Conservation (phyloP, 2,113 vertebrate species). For the Melanerpes formicivorus region DNA sequence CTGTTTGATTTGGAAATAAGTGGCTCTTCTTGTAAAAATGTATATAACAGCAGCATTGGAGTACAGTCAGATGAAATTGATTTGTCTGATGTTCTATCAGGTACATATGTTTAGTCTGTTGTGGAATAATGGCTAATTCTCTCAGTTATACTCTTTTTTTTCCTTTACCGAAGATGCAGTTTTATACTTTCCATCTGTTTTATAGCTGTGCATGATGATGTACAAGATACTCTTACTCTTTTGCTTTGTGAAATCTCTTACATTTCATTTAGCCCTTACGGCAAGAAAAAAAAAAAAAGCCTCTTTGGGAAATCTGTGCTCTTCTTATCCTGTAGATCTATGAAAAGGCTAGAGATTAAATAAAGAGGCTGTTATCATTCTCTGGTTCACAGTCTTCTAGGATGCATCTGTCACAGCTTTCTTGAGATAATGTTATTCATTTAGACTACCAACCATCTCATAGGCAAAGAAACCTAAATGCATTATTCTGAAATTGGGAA, state of each 20-base stretch:
- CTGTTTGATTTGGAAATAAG: conserved; percentile 98
- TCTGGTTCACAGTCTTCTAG: neutral
- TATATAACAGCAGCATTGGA: conserved; percentile 92
- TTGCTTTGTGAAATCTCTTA: neutral
- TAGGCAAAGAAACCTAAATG: neutral
- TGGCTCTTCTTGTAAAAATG: conserved; percentile 97
- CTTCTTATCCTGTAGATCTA: neutral
- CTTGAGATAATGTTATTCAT: neutral
- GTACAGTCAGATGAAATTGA: conserved; percentile 98
- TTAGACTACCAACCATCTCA: neutral
- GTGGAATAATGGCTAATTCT: neutral
- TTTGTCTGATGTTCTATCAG: conserved; percentile 98
- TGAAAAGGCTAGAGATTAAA: neutral
- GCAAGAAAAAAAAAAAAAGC: neutral
- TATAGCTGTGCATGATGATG: neutral
- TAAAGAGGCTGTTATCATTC: neutral
- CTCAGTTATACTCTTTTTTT: neutral
- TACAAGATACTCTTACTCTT: neutral
- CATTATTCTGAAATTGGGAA: neutral
- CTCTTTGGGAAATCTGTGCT: neutral
- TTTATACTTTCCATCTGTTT: neutral
- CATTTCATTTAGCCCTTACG: neutral
- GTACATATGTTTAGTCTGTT: conserved; percentile 66
- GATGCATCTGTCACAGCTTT: neutral
- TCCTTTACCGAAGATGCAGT: neutral